These are phyloP conservation scores for Cynopterus sphinx DNA, from an alignment of 2,797 vertebrate genomes.

Conservation along the genomic window DNA sequence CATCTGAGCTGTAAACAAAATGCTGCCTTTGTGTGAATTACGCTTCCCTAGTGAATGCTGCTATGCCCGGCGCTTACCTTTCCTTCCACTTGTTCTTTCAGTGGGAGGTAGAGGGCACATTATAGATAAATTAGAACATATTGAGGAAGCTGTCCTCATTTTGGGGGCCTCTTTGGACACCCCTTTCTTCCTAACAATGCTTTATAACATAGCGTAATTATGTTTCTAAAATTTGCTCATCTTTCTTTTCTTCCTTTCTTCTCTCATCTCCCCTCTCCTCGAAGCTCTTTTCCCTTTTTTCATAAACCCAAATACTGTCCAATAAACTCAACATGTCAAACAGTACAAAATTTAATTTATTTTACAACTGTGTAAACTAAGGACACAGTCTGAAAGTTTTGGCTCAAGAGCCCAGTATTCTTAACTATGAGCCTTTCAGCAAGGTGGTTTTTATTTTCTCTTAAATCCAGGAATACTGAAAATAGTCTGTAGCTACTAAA, in stretches of 20 bases:
- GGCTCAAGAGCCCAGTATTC: background rate
- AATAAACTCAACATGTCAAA: background rate
- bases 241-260: background rate
- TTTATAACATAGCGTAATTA: background rate
- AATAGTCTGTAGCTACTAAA: background rate
- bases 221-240: background rate
- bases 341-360: background rate
- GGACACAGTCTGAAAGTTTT: background rate
- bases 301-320: background rate
- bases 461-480: background rate
- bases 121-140: background rate
- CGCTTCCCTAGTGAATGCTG: background rate
- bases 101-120: background rate
- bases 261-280: background rate
- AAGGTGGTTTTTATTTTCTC: background rate
- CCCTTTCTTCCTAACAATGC: background rate
- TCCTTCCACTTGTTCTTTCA: background rate
- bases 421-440: background rate
- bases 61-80: background rate
- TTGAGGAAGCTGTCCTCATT: background rate
- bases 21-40: slow-evolving; percentile 24
- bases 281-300: background rate
- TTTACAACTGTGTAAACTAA: background rate
- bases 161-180: background rate
- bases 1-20: slow-evolving; percentile 47